Evolutionary conservation across 1,140 invertebrate genomes (phyloP).

Genomic region (Epicauta chinensis): DNA sequence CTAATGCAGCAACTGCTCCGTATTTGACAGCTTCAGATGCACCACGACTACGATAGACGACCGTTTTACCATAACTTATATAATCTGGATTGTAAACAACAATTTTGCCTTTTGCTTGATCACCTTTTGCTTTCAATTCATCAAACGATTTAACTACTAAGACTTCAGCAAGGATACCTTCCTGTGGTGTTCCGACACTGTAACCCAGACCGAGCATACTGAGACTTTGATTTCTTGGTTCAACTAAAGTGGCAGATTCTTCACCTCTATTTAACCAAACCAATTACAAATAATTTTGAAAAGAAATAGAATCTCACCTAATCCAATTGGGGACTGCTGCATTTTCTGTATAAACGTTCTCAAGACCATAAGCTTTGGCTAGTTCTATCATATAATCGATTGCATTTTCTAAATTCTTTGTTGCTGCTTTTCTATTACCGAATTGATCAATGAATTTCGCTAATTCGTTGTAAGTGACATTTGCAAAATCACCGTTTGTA

Average conservation of each 20-base stretch:
- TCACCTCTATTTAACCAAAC: conserved; percentile 47
- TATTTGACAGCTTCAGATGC: conserved; percentile 59
- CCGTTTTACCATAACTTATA: conserved; percentile 54
- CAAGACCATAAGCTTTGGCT: conserved; percentile 47
- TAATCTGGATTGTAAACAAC: conserved; percentile 67
- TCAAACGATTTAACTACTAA: conserved; percentile 64
- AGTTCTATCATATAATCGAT: conserved; percentile 66
- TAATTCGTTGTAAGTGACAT: conserved; percentile 55
- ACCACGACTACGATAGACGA: conserved; percentile 50
- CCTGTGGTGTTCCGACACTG: conserved; percentile 55
- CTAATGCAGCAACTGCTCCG: conserved; percentile 67
- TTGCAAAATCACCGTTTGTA: conserved; percentile 51
- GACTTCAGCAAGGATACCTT: conserved; percentile 62
- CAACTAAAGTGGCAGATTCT: conserved; percentile 55
- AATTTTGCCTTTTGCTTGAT: conserved; percentile 56
- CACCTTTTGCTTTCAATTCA: conserved; percentile 47
- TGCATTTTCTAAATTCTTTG: conserved; percentile 56
- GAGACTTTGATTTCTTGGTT: conserved; percentile 53
- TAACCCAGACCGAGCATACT: conserved; percentile 58
- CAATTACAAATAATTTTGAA: no score
- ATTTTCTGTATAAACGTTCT: conserved; percentile 58
- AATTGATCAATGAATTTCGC: conserved; percentile 66
- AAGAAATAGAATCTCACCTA: conserved; percentile 40
- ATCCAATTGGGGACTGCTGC: conserved; percentile 52
- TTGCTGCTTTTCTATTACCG: conserved; percentile 61